Evolutionary conservation across 2,888 invertebrate genomes (phyloP).

Genomic region (Tethea ocularis): DNA sequence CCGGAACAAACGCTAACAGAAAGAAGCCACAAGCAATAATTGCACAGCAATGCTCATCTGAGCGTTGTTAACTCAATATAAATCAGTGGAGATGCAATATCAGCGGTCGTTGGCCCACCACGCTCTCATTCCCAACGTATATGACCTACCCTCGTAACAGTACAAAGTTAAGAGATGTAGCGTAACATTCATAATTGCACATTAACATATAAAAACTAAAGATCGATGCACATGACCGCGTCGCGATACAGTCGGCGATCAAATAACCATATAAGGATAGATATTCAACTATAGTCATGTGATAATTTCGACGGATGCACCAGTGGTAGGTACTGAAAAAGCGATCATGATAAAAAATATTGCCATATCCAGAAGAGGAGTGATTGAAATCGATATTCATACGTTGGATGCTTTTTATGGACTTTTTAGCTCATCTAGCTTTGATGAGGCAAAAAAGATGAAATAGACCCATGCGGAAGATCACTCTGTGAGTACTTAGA

Average conservation of each 20-base stretch:
- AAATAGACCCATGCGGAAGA: too few relatives aligned
- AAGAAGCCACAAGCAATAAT: conserved; percentile 3
- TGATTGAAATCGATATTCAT: not conserved
- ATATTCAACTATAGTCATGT: conserved; percentile 23
- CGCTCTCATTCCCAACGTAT: conserved; percentile 55
- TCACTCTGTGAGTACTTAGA: too few relatives aligned
- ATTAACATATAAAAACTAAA: conserved; percentile 40
- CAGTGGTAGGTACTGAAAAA: not conserved
- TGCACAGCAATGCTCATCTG: conserved; percentile 1
- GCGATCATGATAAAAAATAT: not conserved
- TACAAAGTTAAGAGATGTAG: conserved; percentile 35
- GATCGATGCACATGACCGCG: conserved; percentile 57
- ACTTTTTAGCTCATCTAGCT: not conserved
- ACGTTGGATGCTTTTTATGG: not conserved
- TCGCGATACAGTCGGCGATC: conserved; percentile 28
- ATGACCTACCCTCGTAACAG: conserved; percentile 50
- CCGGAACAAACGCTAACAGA: not conserved
- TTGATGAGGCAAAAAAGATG: too few relatives aligned
- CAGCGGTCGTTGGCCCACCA: conserved; percentile 36
- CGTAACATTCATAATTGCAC: conserved; percentile 54
- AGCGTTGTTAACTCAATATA: conserved; percentile 12
- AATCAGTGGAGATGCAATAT: conserved; percentile 23
- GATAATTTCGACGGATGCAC: not conserved
- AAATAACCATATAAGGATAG: conserved; percentile 33
- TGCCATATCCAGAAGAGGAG: not conserved